These are phyloP conservation scores for Drosophila fulvimacula DNA, from an alignment of 2,888 invertebrate genomes.

Conservation along the genomic window DNA sequence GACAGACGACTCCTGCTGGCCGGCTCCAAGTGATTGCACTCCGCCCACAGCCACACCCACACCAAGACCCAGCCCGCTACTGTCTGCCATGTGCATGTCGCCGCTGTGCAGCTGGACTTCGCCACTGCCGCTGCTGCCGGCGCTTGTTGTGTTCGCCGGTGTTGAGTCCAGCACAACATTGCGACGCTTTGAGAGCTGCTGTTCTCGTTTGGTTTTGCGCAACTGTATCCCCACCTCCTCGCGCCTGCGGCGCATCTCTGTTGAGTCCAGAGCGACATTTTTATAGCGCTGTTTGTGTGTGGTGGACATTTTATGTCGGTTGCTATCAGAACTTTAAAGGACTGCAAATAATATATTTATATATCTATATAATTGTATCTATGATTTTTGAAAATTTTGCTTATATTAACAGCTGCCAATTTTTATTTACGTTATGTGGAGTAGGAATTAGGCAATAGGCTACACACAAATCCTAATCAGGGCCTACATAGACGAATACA, in stretches of 20 bases:
- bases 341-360: not conserved
- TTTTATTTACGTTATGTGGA: not conserved
- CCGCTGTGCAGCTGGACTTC: slow-evolving; percentile 82
- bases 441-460: not conserved
- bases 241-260: slow-evolving; percentile 94
- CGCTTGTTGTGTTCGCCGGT: slow-evolving; percentile 79
- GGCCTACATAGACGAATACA: slow-evolving; percentile 1
- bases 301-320: slow-evolving; percentile 88
- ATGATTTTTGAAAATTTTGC: not conserved
- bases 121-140: slow-evolving; percentile 54
- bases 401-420: not conserved
- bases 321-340: slow-evolving; percentile 19
- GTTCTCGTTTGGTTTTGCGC: slow-evolving; percentile 97
- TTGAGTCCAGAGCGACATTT: slow-evolving; percentile 95
- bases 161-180: slow-evolving; percentile 88
- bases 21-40: slow-evolving; percentile 17
- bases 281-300: slow-evolving; percentile 96
- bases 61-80: slow-evolving; percentile 44
- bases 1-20: slow-evolving; percentile 36
- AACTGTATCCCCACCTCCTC: slow-evolving; percentile 99
- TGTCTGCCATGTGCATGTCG: slow-evolving; percentile 71
- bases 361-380: not conserved
- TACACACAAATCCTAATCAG: not conserved
- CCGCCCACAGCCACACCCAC: slow-evolving; percentile 13
- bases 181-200: slow-evolving; percentile 95